Conservation (phyloP, 2,113 vertebrate species). For the Kobus ellipsiprymnus region DNA sequence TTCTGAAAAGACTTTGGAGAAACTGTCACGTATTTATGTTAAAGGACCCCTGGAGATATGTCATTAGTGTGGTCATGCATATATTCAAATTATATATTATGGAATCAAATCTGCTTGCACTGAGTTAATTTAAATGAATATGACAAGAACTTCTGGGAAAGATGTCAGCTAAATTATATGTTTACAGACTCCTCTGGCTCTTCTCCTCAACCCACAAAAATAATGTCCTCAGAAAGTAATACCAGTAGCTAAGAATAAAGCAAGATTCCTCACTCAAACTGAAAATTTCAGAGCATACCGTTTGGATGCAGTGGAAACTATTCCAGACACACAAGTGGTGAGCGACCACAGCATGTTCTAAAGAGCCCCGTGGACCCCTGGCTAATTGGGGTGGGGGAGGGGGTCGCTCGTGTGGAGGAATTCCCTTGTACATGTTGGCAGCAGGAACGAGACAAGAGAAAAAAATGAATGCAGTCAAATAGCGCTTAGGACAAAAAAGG, state of each 20-base stretch:
- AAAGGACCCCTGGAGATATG: neutral
- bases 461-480: neutral
- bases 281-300: neutral
- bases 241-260: neutral
- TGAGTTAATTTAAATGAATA: constrained; percentile 28
- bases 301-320: neutral
- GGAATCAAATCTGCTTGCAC: neutral
- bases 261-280: neutral
- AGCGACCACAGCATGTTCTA: fast-evolving
- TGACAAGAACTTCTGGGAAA: constrained; percentile 11
- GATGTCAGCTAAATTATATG: constrained; percentile 36
- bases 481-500: neutral
- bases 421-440: fast-evolving
- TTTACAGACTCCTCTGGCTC: constrained; percentile 28
- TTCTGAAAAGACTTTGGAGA: neutral
- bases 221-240: neutral
- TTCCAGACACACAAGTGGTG: neutral
- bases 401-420: fast-evolving
- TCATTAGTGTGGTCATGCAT: neutral
- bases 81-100: constrained; percentile 7
- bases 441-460: neutral
- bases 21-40: neutral
- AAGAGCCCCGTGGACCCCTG: fast-evolving
- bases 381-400: no score
- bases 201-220: neutral